These are phyloP conservation scores for Lynx canadensis DNA, from an alignment of 2,113 vertebrate species.

Conservation along the genomic window DNA sequence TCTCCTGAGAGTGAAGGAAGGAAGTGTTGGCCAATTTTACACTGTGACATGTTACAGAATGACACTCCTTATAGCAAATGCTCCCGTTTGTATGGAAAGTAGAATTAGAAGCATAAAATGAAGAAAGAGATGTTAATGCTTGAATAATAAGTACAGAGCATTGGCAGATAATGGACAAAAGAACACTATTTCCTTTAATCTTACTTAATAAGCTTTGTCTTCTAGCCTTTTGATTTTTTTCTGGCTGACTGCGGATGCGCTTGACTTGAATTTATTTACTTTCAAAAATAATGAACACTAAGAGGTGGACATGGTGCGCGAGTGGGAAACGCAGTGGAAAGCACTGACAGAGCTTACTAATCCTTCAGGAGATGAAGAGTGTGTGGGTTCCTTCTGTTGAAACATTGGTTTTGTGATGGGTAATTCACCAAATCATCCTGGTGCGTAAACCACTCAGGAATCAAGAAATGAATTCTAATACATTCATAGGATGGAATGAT, in stretches of 20 bases:
- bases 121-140: not conserved
- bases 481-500: not conserved
- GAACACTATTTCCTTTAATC: not conserved
- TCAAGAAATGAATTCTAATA: not conserved
- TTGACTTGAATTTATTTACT: conserved; percentile 14
- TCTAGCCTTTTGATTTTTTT: conserved; percentile 47
- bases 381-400: not conserved
- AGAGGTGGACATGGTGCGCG: not conserved
- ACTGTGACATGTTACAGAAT: not conserved
- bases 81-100: not conserved
- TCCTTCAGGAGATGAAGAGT: not conserved
- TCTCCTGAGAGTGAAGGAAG: not conserved
- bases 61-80: not conserved
- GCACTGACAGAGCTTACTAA: not conserved
- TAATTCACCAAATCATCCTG: not conserved
- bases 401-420: not conserved
- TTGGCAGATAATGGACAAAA: not conserved
- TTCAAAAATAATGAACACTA: not conserved
- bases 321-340: not conserved
- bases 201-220: conserved; percentile 3
- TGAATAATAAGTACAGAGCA: conserved; percentile 6
- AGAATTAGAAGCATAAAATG: not conserved
- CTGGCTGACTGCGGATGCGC: not conserved
- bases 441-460: not conserved
- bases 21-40: not conserved